Conservation (phyloP, 2,113 vertebrate species). For the Hyla sarda region DNA sequence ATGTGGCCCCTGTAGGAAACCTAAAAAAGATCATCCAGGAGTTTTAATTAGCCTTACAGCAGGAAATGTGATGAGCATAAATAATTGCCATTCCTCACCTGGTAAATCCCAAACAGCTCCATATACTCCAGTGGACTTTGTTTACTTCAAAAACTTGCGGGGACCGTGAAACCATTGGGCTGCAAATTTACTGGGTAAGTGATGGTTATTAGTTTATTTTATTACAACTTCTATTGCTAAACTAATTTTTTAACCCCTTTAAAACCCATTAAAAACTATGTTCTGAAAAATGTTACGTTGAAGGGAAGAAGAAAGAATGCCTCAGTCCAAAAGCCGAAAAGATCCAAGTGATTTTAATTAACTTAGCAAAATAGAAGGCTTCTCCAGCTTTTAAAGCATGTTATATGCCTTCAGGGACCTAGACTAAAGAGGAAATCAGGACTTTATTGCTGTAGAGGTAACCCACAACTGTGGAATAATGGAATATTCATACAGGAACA, state of each 20-base stretch:
- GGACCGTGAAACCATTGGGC: too few relatives aligned
- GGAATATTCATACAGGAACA: constrained; percentile 71
- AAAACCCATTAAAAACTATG: not conserved
- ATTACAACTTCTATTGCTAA: too few relatives aligned
- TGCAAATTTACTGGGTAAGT: too few relatives aligned
- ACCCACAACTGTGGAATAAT: constrained; percentile 68
- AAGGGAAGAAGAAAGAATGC: not conserved
- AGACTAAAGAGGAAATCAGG: constrained; percentile 62
- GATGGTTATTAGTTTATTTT: too few relatives aligned
- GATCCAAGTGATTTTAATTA: constrained; percentile 6
- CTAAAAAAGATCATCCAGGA: too few relatives aligned
- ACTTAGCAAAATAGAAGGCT: constrained; percentile 40
- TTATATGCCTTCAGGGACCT: constrained; percentile 66
- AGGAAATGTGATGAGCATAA: too few relatives aligned
- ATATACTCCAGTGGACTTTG: too few relatives aligned
- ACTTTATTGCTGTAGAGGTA: constrained; percentile 65
- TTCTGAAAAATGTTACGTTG: not conserved
- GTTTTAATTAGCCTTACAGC: too few relatives aligned
- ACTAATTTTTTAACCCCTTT: not conserved
- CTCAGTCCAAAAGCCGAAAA: not conserved
- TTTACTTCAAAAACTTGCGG: too few relatives aligned
- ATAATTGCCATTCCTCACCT: too few relatives aligned
- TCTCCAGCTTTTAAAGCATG: constrained; percentile 56
- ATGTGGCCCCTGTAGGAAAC: not conserved
- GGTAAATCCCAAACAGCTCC: too few relatives aligned